These are phyloP conservation scores for Scomber scombrus DNA, from an alignment of 2,113 vertebrate species.

Conservation along the genomic window DNA sequence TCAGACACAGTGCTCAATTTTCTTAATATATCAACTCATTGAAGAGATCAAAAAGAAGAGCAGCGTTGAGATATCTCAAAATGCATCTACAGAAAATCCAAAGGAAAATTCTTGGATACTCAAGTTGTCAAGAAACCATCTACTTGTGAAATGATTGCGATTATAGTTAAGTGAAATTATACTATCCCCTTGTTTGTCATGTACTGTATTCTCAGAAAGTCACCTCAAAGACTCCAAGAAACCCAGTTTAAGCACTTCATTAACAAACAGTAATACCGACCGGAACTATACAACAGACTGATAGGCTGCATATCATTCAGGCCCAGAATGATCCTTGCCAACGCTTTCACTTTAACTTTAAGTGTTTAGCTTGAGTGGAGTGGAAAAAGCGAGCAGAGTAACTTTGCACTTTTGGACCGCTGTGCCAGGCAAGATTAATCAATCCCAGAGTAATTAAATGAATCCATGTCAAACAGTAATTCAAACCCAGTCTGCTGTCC, in stretches of 20 bases:
- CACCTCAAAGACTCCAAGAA: neutral
- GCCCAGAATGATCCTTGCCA: slow-evolving; percentile 12
- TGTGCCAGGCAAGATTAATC: slow-evolving; percentile 59
- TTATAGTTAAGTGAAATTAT: neutral
- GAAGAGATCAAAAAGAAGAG: neutral
- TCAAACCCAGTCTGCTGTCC: slow-evolving; percentile 45
- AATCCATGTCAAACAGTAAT: slow-evolving; percentile 70
- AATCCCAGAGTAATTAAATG: slow-evolving; percentile 61
- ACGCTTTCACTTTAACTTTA: slow-evolving; percentile 57
- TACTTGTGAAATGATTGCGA: too few species aligned
- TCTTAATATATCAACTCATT: neutral
- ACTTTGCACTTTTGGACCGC: slow-evolving; percentile 49
- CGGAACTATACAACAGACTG: neutral
- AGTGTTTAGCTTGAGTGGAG: slow-evolving; percentile 50
- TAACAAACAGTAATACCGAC: neutral
- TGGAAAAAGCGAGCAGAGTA: slow-evolving; percentile 42
- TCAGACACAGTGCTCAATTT: neutral
- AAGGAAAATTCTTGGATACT: too few species aligned
- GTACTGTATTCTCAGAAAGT: neutral
- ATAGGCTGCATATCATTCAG: slow-evolving; percentile 2
- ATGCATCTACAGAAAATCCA: too few species aligned
- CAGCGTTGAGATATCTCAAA: too few species aligned
- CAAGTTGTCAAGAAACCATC: too few species aligned
- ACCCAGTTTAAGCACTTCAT: neutral
- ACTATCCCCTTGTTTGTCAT: neutral